Evolutionary conservation across 2,113 vertebrate species (phyloP), one percentile per base, ranked within the genome.

Genomic region (Sceloporus tristichus): DNA sequence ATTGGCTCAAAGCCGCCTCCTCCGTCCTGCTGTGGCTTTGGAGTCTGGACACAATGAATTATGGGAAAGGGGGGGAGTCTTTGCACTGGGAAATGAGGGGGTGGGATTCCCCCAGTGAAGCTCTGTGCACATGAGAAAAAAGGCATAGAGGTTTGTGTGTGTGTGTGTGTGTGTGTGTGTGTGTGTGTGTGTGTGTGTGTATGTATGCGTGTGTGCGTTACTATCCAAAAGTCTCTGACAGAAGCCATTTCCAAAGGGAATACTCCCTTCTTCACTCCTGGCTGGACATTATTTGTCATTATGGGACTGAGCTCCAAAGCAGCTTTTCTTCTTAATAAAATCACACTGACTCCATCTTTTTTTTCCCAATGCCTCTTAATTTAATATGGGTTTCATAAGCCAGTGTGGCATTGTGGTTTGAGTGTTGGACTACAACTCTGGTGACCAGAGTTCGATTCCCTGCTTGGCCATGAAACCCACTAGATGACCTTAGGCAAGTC

Each of bases 321-420:
- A 65, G n/a, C 40, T 13, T 65, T 77, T 29, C 27, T 42, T 80
- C 77, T 38, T 40, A 73, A 87, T 87, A 87, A 87, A 86, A 80
- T n/a, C 23, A 53, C 27, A 48, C 5, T 2, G 62, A n/a, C 5
- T 68, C 27, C 1, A 11, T 77, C 9, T 5, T 10, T 68, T n/a
- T 10, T 0, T 1, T 19, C 14, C 14, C 10, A 11, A 16, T 9
- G 13, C 40, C 27, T 53, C 6, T 71, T 48, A 11, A 48, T 48
- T 48, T 48, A 48, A 48, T 48, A 48, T 5, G 48, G 48, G 5
- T 48, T 48, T 4, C 4, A 4, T 48, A 48, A 48, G 48, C 48
- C 42, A 48, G 48, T 7, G 4, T 48, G 48, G 48, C 48, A 7
- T 48, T 1, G 48, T 48, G 48, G 48, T 48, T 48, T 48, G 48